Evolutionary conservation across 2,888 invertebrate genomes (phyloP).

Genomic region (Hydropsyche betteni): DNA sequence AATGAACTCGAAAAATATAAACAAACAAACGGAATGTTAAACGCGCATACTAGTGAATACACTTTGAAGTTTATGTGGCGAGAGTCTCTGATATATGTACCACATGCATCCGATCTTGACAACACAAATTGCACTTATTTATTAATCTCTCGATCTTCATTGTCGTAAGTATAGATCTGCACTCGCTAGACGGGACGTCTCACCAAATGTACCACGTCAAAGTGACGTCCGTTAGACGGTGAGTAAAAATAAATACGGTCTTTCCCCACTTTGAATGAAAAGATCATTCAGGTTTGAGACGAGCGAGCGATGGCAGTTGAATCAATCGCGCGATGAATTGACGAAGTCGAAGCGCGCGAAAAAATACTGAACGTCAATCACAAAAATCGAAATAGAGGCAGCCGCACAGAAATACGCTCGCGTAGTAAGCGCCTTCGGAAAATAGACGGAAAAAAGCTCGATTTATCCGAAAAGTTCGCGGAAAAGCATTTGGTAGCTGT

Average conservation of each 20-base stretch:
- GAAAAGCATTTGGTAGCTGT: slow-evolving; percentile 24
- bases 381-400: neutral
- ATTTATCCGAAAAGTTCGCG: slow-evolving; percentile 25
- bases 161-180: neutral
- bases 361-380: neutral
- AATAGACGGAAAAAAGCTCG: slow-evolving; percentile 12
- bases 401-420: neutral
- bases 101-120: too few species aligned
- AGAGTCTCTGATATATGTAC: too few species aligned
- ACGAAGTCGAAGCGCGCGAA: neutral
- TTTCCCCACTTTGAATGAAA: slow-evolving; percentile 16
- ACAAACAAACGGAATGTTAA: too few species aligned
- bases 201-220: neutral
- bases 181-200: neutral
- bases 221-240: neutral
- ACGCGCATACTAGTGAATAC: too few species aligned
- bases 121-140: too few species aligned
- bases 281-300: slow-evolving; percentile 1
- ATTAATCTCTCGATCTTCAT: neutral
- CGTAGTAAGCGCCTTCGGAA: neutral
- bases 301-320: neutral
- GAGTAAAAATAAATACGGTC: slow-evolving; percentile 16
- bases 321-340: slow-evolving; percentile 4
- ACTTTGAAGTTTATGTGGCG: too few species aligned
- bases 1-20: too few species aligned